phyloP scores from a whole-genome alignment of 2,113 vertebrate species.

The Trogon surrucura region DNA sequence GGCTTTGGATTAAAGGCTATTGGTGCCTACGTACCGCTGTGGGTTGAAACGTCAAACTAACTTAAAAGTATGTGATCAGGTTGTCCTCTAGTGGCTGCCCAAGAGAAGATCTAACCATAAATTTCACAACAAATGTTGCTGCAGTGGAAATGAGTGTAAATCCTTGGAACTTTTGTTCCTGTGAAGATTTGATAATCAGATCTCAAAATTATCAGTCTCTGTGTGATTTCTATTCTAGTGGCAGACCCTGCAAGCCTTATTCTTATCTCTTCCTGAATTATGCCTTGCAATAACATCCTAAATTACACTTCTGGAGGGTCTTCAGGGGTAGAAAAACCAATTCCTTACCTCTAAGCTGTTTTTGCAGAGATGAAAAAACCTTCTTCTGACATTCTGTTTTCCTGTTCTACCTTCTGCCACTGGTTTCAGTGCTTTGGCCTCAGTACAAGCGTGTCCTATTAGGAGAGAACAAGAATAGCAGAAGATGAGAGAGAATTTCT shows the following conservation, averaged over 20 bases:
- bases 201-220: neutral
- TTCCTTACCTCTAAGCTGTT: neutral
- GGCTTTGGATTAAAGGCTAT: neutral
- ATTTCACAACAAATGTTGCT: neutral
- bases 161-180: neutral
- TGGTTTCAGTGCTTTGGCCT: neutral
- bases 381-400: neutral
- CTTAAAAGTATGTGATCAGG: slow-evolving; percentile 56
- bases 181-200: neutral
- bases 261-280: neutral
- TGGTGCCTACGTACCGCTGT: neutral
- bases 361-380: neutral
- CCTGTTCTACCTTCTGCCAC: neutral
- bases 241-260: neutral
- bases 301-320: neutral
- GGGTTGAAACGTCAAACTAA: slow-evolving; percentile 9
- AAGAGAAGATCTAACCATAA: slow-evolving; percentile 50
- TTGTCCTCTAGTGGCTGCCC: slow-evolving; percentile 71
- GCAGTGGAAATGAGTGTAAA: neutral
- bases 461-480: neutral
- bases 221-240: neutral
- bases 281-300: neutral
- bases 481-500: neutral
- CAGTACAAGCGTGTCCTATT: neutral
- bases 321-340: neutral